phyloP scores from a whole-genome alignment of 2,113 vertebrate genomes.

The Cricetomys ansorgei region DNA sequence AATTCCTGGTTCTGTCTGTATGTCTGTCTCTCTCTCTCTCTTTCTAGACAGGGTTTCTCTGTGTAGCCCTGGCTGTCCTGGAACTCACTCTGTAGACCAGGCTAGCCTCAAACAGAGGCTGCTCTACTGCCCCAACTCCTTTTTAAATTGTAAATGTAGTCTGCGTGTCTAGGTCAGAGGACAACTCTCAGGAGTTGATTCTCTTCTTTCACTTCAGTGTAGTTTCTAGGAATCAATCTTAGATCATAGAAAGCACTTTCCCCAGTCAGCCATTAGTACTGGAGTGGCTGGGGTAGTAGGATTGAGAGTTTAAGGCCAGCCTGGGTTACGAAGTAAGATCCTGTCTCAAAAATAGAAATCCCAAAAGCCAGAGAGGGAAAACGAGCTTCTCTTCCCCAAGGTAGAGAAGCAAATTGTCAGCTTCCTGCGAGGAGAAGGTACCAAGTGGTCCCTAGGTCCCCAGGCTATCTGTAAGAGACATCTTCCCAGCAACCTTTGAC shows the following conservation, averaged over 20 bases:
- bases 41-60: neutral
- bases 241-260: neutral
- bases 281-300: neutral
- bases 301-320: neutral
- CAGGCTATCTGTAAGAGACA: neutral
- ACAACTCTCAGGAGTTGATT: neutral
- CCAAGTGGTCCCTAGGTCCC: neutral
- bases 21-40: neutral
- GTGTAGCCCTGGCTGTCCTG: no score
- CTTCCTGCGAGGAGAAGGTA: neutral
- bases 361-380: neutral
- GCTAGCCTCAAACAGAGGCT: no score
- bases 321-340: neutral
- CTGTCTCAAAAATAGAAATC: neutral
- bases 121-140: no score
- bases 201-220: neutral
- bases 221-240: neutral
- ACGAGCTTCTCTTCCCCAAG: neutral
- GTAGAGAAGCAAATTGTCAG: conserved; percentile 1
- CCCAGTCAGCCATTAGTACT: neutral
- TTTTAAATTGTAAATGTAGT: neutral
- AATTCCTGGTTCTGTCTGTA: neutral
- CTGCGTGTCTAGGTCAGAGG: neutral
- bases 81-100: no score
- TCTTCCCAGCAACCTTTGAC: neutral